Evolutionary conservation across 2,888 invertebrate genomes (phyloP).

Genomic region (Microctonus aethiopoides): DNA sequence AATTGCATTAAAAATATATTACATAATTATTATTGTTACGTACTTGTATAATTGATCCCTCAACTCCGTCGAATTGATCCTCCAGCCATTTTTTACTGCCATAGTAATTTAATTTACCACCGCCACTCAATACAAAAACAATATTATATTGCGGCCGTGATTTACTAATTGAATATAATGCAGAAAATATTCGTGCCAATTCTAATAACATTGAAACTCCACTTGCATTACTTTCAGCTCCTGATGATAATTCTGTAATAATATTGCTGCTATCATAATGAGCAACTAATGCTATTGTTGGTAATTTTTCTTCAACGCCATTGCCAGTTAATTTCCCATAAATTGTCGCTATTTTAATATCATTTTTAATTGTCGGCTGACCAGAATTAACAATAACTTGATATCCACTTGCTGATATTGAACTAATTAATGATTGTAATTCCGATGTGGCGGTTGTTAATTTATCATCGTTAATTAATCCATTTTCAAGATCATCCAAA

Average conservation of each 20-base stretch:
- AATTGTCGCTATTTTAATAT: slow-evolving; percentile 87
- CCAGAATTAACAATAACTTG: slow-evolving; percentile 87
- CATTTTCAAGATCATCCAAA: slow-evolving; percentile 78
- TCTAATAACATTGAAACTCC: slow-evolving; percentile 90
- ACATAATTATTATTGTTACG: slow-evolving; percentile 29
- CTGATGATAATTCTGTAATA: slow-evolving; percentile 87
- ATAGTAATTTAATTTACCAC: slow-evolving; percentile 93
- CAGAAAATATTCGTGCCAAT: slow-evolving; percentile 87
- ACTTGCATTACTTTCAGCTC: slow-evolving; percentile 93
- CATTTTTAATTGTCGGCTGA: slow-evolving; percentile 77
- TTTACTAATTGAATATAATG: slow-evolving; percentile 80
- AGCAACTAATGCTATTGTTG: slow-evolving; percentile 90
- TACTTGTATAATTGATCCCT: slow-evolving; percentile 80
- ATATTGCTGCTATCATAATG: slow-evolving; percentile 93
- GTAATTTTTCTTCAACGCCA: slow-evolving; percentile 77
- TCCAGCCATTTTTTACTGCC: slow-evolving; percentile 97
- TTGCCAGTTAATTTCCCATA: slow-evolving; percentile 86
- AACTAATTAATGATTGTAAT: slow-evolving; percentile 83
- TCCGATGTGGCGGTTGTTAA: slow-evolving; percentile 73
- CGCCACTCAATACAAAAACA: slow-evolving; percentile 89
- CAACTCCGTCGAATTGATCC: slow-evolving; percentile 85
- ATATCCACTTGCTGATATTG: slow-evolving; percentile 94
- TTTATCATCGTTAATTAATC: slow-evolving; percentile 76
- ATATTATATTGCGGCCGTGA: slow-evolving; percentile 82
- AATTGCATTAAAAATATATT: slow-evolving; percentile 9